Evolutionary conservation across 1,140 invertebrate species (phyloP), one percentile per base, ranked within the genome.

Genomic region (Dufourea novaeangliae): DNA sequence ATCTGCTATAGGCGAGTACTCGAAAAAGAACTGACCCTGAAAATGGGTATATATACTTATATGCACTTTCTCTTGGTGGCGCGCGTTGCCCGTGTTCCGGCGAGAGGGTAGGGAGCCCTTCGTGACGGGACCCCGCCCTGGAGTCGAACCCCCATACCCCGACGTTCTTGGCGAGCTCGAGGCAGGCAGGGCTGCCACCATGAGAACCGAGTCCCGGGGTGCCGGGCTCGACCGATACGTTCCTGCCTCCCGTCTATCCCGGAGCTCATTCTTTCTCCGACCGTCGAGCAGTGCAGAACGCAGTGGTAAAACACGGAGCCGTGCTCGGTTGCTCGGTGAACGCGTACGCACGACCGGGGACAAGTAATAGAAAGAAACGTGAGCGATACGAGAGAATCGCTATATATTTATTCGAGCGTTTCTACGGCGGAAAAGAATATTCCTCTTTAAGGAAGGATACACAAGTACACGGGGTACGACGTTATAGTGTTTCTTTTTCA

Each of bases 231-330:
- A 41, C 56, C 64, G 64, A 22, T 83, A 78, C 82, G 83, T 27
- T 79, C 84, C 87, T 88, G 82, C 57, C 72, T 71, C 72, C 85
- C 71, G 68, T 66, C 69, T 82, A 39, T 82, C 85, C 77, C 79
- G 72, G 73, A 72, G 52, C 79, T 86, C 86, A 88, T 88, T 88
- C 83, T 88, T 88, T 87, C 85, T 74, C 79, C 70, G 80, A 75
- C 80, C 78, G 84, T 82, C 78, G 84, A 79, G 66, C 71, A 59
- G 86, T 64, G 82, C 78, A 63, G 76, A 80, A 82, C 82, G 79
- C 57, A 54, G 32, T 62, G 68, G 44, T 29, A 5, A 27, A 25
- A 34, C 3, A 57, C 52, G 59, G 3, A 74, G 50, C 62, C 20
- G 71, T 3, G 62, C 32, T 56, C 59, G 59, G 70, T 63, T 32